A percentile compares a stretch with the other conserved stretches of the same genome.
These are phyloP conservation scores for Pluvialis apricaria DNA, from an alignment of 2,113 vertebrate species.

Conservation along the genomic window DNA sequence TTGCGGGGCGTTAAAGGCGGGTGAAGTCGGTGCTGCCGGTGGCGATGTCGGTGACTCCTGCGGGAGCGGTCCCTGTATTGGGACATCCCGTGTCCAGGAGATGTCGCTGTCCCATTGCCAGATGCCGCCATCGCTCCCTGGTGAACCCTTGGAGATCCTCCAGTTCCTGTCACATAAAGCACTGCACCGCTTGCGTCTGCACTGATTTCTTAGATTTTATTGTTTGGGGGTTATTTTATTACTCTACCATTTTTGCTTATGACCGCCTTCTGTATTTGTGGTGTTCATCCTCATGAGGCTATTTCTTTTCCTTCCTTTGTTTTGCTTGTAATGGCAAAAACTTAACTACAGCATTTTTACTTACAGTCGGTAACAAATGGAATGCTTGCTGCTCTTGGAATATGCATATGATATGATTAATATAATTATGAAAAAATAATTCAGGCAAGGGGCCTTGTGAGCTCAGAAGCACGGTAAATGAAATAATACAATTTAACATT, in stretches of 20 bases:
- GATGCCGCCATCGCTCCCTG: rapidly evolving
- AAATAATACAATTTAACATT: not conserved
- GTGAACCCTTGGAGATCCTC: rapidly evolving
- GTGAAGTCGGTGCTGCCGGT: rapidly evolving
- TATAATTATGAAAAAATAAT: not conserved
- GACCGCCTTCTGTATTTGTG: not conserved
- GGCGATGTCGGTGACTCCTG: too few species aligned
- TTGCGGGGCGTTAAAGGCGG: rapidly evolving
- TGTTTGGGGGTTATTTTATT: not conserved
- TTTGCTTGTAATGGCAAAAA: not conserved
- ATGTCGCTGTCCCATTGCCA: constrained; percentile 33
- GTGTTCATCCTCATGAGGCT: not conserved
- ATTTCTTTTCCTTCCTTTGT: not conserved
- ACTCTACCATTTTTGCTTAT: not conserved
- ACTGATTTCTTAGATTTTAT: rapidly evolving
- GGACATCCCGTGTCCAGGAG: constrained; percentile 8
- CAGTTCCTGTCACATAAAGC: rapidly evolving
- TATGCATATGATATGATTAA: not conserved
- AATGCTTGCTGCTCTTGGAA: not conserved
- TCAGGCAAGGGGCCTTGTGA: not conserved
- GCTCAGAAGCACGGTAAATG: not conserved
- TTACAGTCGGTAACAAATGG: not conserved
- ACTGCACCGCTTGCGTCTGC: rapidly evolving
- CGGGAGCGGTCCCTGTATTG: too few species aligned
- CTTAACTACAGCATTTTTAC: not conserved